Evolutionary conservation across 2,888 invertebrate species (phyloP).

Genomic region (Parapristionchus giblindavisi): DNA sequence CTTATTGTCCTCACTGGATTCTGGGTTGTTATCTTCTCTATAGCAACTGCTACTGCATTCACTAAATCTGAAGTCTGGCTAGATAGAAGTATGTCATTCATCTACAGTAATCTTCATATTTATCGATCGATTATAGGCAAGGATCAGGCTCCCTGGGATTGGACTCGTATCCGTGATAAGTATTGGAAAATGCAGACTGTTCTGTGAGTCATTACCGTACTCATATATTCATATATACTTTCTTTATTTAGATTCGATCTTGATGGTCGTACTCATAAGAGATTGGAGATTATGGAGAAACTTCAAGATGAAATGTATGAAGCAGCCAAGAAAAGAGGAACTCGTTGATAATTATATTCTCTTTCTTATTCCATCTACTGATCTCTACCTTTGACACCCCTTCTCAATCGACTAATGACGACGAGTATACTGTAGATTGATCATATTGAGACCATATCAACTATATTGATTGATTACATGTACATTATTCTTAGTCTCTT

Average conservation of each 20-base stretch:
- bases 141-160: constrained; percentile 35
- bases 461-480: background rate
- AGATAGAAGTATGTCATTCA: constrained; percentile 33
- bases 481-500: background rate
- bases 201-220: background rate
- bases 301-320: constrained; percentile 36
- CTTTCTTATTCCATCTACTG: background rate
- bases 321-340: constrained; percentile 33
- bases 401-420: background rate
- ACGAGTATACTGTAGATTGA: background rate
- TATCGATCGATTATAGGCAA: constrained; percentile 21
- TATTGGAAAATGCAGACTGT: constrained; percentile 23
- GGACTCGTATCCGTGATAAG: constrained; percentile 28
- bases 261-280: constrained; percentile 15
- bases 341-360: background rate
- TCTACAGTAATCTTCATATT: background rate
- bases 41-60: constrained; percentile 2
- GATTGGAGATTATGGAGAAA: constrained; percentile 37
- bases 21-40: constrained; percentile 8
- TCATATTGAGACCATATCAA: background rate
- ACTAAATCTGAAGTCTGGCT: constrained; percentile 32
- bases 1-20: constrained; percentile 4
- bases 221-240: background rate
- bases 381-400: background rate
- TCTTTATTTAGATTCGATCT: background rate